Percentiles rank a stretch among this genome's conserved stretches.
Conservation (phyloP, 1,140 invertebrate genomes). For the Sycobia sp. region DNA sequence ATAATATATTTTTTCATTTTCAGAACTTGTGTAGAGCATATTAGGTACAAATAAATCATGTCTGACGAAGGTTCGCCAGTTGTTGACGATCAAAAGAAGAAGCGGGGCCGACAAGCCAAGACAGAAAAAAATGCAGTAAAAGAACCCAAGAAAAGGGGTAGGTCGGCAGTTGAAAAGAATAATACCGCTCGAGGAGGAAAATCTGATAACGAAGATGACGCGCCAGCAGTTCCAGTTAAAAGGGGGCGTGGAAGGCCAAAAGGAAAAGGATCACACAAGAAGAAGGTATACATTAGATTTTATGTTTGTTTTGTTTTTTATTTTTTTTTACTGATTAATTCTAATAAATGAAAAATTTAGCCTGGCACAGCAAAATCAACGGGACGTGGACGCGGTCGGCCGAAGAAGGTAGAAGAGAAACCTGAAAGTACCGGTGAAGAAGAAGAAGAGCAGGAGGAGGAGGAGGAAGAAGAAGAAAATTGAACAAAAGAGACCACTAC, state of each 20-base stretch:
- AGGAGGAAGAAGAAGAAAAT: slow-evolving; percentile 60
- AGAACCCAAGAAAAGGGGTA: slow-evolving; percentile 59
- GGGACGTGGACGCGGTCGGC: slow-evolving; percentile 57
- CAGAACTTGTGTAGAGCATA: too few relatives aligned
- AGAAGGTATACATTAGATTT: slow-evolving; percentile 48
- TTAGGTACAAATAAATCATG: slow-evolving; percentile 49
- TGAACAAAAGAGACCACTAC: slow-evolving; percentile 44
- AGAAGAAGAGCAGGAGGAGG: slow-evolving; percentile 60
- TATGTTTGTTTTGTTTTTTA: neutral
- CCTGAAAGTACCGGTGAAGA: slow-evolving; percentile 60
- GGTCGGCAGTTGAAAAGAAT: slow-evolving; percentile 54
- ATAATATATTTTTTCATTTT: too few relatives aligned
- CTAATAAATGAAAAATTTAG: slow-evolving; percentile 36
- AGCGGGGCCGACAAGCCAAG: slow-evolving; percentile 58
- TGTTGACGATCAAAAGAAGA: slow-evolving; percentile 61
- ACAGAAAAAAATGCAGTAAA: slow-evolving; percentile 54
- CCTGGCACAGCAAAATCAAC: slow-evolving; percentile 49
- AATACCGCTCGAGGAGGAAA: slow-evolving; percentile 50
- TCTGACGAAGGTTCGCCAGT: slow-evolving; percentile 59
- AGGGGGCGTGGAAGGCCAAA: slow-evolving; percentile 61
- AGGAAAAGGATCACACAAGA: slow-evolving; percentile 60
- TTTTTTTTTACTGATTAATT: neutral
- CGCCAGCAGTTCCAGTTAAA: slow-evolving; percentile 58
- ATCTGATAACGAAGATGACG: slow-evolving; percentile 59
- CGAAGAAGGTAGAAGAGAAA: slow-evolving; percentile 62